These are phyloP conservation scores for Sceloporus undulatus DNA, from an alignment of 2,113 vertebrate genomes.

Conservation along the genomic window DNA sequence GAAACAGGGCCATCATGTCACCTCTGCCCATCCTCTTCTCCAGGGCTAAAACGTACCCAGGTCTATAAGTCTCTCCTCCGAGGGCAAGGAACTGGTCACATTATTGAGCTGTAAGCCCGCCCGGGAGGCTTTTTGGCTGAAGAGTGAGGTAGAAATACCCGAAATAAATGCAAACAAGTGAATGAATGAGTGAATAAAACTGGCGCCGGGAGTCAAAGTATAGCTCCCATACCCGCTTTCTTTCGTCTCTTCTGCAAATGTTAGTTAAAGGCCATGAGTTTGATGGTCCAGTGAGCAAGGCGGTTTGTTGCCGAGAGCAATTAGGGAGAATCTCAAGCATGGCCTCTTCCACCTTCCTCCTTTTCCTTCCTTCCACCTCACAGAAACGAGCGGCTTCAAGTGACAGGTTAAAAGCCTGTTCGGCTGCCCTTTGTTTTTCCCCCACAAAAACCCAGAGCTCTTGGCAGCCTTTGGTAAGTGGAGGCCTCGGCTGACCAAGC, in stretches of 20 bases:
- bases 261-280: not conserved
- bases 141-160: too few species aligned
- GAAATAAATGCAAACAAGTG: too few species aligned
- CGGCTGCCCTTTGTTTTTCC: not conserved
- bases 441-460: not conserved
- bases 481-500: not conserved
- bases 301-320: not conserved
- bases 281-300: not conserved
- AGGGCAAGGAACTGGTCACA: too few species aligned
- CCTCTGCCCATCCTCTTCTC: too few species aligned
- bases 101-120: too few species aligned
- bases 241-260: too few species aligned
- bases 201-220: accelerated
- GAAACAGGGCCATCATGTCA: too few species aligned
- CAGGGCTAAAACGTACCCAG: too few species aligned
- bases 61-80: too few species aligned
- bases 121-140: too few species aligned
- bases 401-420: constrained; percentile 23
- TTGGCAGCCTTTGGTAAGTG: not conserved
- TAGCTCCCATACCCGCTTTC: too few species aligned
- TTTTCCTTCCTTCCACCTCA: not conserved
- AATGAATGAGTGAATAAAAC: not conserved
- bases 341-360: not conserved
- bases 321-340: not conserved
- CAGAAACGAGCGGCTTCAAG: not conserved